Percentiles rank a stretch among this genome's conserved stretches.
These are phyloP conservation scores for Pomacea canaliculata DNA, from an alignment of 2,888 invertebrate genomes.

Conservation along the genomic window DNA sequence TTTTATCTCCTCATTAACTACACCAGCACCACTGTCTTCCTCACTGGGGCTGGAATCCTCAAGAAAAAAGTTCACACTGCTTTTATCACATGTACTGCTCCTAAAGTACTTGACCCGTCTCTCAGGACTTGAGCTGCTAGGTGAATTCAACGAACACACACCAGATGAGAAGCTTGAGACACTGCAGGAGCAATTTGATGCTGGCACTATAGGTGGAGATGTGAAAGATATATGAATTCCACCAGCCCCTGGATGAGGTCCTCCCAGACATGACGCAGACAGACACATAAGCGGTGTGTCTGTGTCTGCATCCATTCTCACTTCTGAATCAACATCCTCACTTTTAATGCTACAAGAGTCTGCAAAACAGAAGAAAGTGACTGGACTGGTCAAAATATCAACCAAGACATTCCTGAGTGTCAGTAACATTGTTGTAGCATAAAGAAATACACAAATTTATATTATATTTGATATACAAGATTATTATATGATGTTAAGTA, in stretches of 20 bases:
- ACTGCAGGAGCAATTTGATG: constrained; percentile 13
- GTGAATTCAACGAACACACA: background rate
- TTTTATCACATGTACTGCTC: background rate
- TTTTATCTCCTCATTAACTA: background rate
- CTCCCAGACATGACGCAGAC: constrained; percentile 18
- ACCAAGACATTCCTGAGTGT: too few species aligned
- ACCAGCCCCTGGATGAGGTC: constrained; percentile 25
- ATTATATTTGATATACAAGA: background rate
- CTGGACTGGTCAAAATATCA: too few species aligned
- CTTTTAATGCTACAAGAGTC: constrained; percentile 26
- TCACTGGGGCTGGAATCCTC: constrained; percentile 3
- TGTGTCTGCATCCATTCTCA: constrained; percentile 21
- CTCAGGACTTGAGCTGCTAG: background rate
- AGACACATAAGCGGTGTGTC: background rate
- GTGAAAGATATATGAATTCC: constrained; percentile 20
- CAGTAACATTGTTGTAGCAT: too few species aligned
- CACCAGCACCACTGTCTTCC: background rate
- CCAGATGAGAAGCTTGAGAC: constrained; percentile 21
- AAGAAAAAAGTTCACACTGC: background rate
- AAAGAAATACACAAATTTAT: background rate
- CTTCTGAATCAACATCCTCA: constrained; percentile 24
- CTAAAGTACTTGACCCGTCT: background rate
- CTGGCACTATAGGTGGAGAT: constrained; percentile 19
- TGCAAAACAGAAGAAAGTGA: constrained; percentile 6
- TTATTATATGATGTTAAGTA: background rate